Percentiles rank a stretch among this genome's conserved stretches.
phyloP scores from a whole-genome alignment of 2,888 invertebrate species.

The Drosophila buzzatii region DNA sequence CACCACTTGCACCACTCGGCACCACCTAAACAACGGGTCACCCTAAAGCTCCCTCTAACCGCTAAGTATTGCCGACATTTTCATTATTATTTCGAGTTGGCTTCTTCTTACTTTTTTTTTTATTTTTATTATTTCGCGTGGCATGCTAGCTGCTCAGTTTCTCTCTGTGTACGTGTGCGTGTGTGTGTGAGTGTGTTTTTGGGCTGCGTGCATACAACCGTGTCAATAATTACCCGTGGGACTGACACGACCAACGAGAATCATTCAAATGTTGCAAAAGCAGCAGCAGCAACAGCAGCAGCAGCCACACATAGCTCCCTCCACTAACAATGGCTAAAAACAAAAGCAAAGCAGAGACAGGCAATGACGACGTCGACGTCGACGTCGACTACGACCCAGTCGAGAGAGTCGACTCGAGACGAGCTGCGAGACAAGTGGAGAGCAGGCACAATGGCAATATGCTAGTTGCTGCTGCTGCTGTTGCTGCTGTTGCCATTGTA shows the following conservation, averaged over 20 bases:
- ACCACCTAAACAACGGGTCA: conserved; percentile 33
- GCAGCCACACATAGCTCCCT: conserved; percentile 37
- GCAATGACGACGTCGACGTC: conserved; percentile 38
- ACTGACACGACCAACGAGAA: conserved; percentile 83
- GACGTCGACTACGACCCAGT: conserved; percentile 36
- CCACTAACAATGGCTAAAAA: conserved; percentile 77
- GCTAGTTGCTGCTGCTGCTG: conserved; percentile 20
- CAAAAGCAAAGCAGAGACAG: conserved; percentile 75
- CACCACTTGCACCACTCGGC: conserved; percentile 21
- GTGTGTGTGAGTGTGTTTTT: conserved; percentile 65
- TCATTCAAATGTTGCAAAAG: conserved; percentile 83
- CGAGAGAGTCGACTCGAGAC: conserved; percentile 52
- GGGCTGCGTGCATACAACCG: conserved; percentile 83
- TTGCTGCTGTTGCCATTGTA: conserved; percentile 37
- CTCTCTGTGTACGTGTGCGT: conserved; percentile 50
- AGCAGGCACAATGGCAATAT: conserved; percentile 57
- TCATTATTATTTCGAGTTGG: conserved; percentile 78
- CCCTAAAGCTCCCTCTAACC: conserved; percentile 30
- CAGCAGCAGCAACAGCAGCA: conserved; percentile 50
- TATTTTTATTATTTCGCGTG: conserved; percentile 78
- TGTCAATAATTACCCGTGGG: conserved; percentile 84
- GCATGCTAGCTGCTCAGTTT: conserved; percentile 62
- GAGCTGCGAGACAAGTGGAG: conserved; percentile 38
- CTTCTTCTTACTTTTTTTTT: conserved; percentile 26
- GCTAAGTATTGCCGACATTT: conserved; percentile 65